Percentiles rank a stretch among this genome's conserved stretches.
Evolutionary conservation across 2,797 vertebrate genomes (phyloP).

Genomic region (Benthosema pterotum): DNA sequence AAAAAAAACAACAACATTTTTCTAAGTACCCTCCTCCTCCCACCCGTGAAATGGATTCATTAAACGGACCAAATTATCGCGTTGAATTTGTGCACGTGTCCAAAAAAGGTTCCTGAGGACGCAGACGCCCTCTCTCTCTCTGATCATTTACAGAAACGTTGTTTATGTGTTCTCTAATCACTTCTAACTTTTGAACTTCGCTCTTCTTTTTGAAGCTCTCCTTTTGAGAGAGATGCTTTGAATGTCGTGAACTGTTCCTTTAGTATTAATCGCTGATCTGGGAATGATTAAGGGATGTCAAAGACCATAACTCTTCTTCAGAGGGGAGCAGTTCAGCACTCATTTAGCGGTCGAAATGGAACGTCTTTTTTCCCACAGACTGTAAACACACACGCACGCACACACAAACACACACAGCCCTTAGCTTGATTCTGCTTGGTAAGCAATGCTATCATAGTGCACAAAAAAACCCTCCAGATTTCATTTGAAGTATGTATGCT

Average conservation of each 20-base stretch:
- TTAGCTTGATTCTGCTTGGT: background rate
- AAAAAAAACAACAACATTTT: too few species aligned
- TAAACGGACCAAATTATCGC: too few species aligned
- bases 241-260: background rate
- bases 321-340: background rate
- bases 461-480: background rate
- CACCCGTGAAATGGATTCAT: too few species aligned
- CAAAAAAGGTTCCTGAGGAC: too few species aligned
- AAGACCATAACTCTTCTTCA: background rate
- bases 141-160: too few species aligned
- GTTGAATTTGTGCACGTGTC: too few species aligned
- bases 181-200: slow-evolving; percentile 3
- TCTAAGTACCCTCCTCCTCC: too few species aligned
- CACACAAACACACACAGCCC: background rate
- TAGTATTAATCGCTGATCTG: slow-evolving; percentile 3
- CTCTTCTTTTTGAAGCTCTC: background rate
- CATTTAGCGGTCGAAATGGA: background rate
- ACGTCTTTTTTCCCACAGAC: background rate
- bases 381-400: background rate
- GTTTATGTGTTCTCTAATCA: too few species aligned
- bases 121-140: too few species aligned
- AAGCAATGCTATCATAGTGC: background rate
- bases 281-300: slow-evolving; percentile 4
- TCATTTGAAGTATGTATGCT: background rate
- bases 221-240: too few species aligned